Conservation (phyloP, 2,797 vertebrate species). For the Chelidonichthys spinosus region DNA sequence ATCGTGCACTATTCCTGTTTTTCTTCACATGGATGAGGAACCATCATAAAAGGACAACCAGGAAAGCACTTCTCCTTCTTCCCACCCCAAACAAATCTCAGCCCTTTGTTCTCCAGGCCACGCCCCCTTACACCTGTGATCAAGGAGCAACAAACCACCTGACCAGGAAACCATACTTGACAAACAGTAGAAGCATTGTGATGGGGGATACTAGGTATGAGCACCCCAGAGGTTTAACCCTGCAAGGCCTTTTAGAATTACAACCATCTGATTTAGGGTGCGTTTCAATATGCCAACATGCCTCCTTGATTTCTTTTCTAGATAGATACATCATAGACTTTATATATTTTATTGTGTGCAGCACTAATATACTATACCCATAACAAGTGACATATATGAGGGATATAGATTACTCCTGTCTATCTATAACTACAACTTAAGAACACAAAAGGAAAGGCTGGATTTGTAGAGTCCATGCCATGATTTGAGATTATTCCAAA, state of each 20-base stretch:
- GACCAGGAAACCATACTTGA: not conserved
- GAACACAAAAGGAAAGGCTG: too few relatives aligned
- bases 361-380: too few relatives aligned
- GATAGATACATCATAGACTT: too few relatives aligned
- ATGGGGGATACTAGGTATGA: not conserved
- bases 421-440: too few relatives aligned
- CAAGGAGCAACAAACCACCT: not conserved
- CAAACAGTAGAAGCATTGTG: not conserved
- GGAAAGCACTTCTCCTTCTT: not conserved
- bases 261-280: not conserved
- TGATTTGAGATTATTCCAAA: too few relatives aligned
- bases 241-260: not conserved
- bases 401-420: too few relatives aligned
- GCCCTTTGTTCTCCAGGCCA: not conserved
- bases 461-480: too few relatives aligned
- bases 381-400: too few relatives aligned
- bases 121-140: not conserved
- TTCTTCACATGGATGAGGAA: slow-evolving; percentile 1
- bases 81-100: not conserved
- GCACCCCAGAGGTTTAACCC: not conserved
- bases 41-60: not conserved
- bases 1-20: too few relatives aligned
- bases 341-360: too few relatives aligned
- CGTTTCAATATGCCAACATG: too few relatives aligned
- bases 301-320: too few relatives aligned